Evolutionary conservation across 2,888 invertebrate species (phyloP).

Genomic region (Orchesellides sinensis): DNA sequence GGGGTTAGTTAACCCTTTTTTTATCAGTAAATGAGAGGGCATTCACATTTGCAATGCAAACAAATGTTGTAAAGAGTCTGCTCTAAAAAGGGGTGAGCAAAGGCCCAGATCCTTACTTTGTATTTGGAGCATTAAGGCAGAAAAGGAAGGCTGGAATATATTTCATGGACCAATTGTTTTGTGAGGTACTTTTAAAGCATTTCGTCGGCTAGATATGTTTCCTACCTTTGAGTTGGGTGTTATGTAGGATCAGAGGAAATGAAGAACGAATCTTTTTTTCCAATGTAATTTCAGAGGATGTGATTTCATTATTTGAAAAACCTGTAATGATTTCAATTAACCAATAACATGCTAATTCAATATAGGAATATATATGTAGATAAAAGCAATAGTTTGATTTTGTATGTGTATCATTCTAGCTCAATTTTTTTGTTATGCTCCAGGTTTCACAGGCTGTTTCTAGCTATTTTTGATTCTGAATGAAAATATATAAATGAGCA

Average conservation of each 20-base stretch:
- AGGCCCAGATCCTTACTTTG: slow-evolving; percentile 16
- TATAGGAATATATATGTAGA: too few species aligned
- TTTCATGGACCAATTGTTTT: slow-evolving; percentile 47
- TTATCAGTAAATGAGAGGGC: not conserved
- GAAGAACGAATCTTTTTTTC: not conserved
- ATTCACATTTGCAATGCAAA: not conserved
- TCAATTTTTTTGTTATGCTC: slow-evolving; percentile 39
- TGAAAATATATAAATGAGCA: too few species aligned
- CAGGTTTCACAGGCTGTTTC: slow-evolving; percentile 26
- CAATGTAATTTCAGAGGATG: too few species aligned
- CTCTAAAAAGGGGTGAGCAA: not conserved
- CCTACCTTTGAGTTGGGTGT: not conserved
- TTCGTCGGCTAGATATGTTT: not conserved
- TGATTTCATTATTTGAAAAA: too few species aligned
- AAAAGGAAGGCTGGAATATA: slow-evolving; percentile 41
- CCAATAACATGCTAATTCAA: not conserved
- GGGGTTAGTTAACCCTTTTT: too few species aligned
- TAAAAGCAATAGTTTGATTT: too few species aligned
- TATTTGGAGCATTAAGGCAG: slow-evolving; percentile 50
- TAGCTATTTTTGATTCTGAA: not conserved
- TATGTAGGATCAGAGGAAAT: slow-evolving; percentile 33
- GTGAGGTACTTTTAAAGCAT: not conserved
- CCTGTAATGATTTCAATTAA: slow-evolving; percentile 24
- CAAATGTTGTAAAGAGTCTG: not conserved
- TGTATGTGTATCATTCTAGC: slow-evolving; percentile 30